Evolutionary conservation across 2,113 vertebrate species (phyloP).

Genomic region (Atlantisia rogersi): DNA sequence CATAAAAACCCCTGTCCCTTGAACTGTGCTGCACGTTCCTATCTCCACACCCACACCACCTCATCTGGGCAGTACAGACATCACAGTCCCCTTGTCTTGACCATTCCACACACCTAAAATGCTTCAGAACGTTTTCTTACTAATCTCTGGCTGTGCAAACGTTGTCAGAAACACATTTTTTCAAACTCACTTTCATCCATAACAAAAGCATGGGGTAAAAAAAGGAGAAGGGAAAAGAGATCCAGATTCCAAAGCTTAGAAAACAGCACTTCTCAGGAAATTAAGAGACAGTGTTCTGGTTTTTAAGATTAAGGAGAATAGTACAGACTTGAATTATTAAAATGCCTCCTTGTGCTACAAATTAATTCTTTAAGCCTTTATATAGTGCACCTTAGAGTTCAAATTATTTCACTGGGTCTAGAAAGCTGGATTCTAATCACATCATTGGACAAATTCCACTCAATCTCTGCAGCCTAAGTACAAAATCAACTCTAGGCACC

Average conservation of each 20-base stretch:
- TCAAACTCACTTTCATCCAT: neutral
- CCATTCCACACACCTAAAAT: neutral
- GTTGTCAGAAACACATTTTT: neutral
- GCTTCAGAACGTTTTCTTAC: neutral
- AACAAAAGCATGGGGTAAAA: neutral
- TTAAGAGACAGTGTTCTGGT: neutral
- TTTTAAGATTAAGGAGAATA: neutral
- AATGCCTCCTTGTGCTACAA: neutral
- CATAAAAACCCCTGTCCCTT: neutral
- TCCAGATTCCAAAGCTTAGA: neutral
- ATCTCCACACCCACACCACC: neutral
- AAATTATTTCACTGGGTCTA: neutral
- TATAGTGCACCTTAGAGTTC: neutral
- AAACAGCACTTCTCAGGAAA: neutral
- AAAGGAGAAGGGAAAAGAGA: neutral
- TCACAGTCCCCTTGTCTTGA: neutral
- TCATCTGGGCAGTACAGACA: neutral
- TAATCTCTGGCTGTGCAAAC: neutral
- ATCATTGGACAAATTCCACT: neutral
- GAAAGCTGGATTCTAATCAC: neutral
- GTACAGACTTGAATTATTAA: neutral
- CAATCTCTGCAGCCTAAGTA: neutral
- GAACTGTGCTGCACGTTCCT: rapidly evolving
- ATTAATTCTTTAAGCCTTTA: neutral
- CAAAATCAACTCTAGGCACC: neutral